A percentile compares a stretch with the other conserved stretches of the same genome.
Conservation (phyloP, 2,888 invertebrate genomes). For the Eupeodes luniger region DNA sequence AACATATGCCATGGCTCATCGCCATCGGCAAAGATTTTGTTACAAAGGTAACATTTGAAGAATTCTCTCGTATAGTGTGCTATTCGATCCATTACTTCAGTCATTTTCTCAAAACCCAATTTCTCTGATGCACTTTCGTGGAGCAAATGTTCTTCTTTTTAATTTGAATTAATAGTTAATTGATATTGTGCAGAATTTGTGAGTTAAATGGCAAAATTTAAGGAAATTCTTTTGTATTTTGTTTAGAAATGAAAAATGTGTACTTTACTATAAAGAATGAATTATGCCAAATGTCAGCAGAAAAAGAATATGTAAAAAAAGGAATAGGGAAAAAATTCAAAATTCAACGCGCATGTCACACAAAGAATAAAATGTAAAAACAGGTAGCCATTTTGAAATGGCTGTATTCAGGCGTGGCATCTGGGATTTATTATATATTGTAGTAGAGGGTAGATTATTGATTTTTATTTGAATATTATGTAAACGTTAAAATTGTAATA, state of each 20-base stretch:
- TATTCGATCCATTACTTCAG: slow-evolving; percentile 55
- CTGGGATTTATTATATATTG: slow-evolving; percentile 3
- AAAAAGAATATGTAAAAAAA: slow-evolving; percentile 10
- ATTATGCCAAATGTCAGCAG: slow-evolving; percentile 52
- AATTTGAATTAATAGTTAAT: background rate
- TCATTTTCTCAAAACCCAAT: slow-evolving; percentile 45
- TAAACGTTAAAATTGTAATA: slow-evolving; percentile 6
- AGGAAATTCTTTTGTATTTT: background rate
- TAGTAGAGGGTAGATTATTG: slow-evolving; percentile 37
- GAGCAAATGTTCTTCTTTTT: background rate
- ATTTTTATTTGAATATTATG: background rate
- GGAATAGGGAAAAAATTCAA: background rate
- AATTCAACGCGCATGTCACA: slow-evolving; percentile 56
- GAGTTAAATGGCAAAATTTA: background rate
- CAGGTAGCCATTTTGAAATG: slow-evolving; percentile 57
- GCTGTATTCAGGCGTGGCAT: slow-evolving; percentile 56
- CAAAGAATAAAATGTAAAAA: slow-evolving; percentile 13
- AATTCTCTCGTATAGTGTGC: slow-evolving; percentile 59
- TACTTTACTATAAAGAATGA: background rate
- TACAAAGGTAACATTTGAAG: slow-evolving; percentile 75
- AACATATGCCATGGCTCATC: slow-evolving; percentile 75
- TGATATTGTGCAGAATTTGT: background rate
- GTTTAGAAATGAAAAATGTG: slow-evolving; percentile 33
- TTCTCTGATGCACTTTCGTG: background rate
- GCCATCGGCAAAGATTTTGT: slow-evolving; percentile 62